Evolutionary conservation across 2,888 invertebrate species (phyloP).

Genomic region (Xiphydria camelus): DNA sequence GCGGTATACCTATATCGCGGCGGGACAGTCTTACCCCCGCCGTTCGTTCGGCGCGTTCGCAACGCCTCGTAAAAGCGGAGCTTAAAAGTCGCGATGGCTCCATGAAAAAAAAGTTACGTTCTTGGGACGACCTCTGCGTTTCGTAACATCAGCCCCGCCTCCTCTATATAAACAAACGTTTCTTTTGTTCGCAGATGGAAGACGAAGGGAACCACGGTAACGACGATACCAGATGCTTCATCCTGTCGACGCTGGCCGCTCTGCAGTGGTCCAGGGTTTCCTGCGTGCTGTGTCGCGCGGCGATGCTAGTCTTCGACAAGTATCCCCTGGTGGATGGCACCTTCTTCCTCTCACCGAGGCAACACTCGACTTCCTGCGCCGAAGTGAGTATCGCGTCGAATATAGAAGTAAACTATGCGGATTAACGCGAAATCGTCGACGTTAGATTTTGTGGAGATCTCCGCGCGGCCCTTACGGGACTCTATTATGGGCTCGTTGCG

Average conservation of each 20-base stretch:
- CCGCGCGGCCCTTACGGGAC: too few relatives aligned
- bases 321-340: conserved; percentile 98
- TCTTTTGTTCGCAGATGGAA: conserved; percentile 79
- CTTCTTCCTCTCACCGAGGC: conserved; percentile 94
- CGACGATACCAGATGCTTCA: conserved; percentile 95
- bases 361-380: conserved; percentile 84
- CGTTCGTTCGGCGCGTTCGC: too few relatives aligned
- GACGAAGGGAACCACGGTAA: conserved; percentile 98
- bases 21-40: too few relatives aligned
- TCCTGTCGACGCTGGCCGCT: conserved; percentile 90
- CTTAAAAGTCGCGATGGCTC: too few relatives aligned
- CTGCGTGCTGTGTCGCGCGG: conserved; percentile 86
- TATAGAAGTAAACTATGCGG: neutral
- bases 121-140: too few relatives aligned
- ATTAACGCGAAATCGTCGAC: neutral
- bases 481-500: too few relatives aligned
- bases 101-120: too few relatives aligned
- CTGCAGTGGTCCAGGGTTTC: conserved; percentile 84
- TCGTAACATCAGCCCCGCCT: too few relatives aligned
- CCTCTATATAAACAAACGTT: too few relatives aligned
- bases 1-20: too few relatives aligned
- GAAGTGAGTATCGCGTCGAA: conserved; percentile 82
- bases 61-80: too few relatives aligned
- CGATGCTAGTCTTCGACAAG: conserved; percentile 92
- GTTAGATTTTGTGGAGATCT: neutral